These are phyloP conservation scores for Aproaerema taeniolella DNA, from an alignment of 2,888 invertebrate genomes.

Conservation along the genomic window DNA sequence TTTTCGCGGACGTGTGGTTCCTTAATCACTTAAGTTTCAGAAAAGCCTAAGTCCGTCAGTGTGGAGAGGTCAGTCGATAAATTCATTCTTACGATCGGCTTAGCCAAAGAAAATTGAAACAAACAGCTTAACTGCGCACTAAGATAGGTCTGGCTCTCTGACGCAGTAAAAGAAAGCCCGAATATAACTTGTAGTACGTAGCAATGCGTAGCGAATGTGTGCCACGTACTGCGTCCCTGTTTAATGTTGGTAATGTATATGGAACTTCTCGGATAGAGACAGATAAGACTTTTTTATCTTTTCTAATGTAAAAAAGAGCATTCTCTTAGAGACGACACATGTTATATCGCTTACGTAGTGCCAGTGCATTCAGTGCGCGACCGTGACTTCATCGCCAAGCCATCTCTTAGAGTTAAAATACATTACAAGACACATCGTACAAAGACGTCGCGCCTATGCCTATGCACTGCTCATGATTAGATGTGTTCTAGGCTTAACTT, in stretches of 20 bases:
- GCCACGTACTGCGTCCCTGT: not conserved
- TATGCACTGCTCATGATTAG: not conserved
- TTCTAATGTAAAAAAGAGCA: too few relatives aligned
- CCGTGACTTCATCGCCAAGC: too few relatives aligned
- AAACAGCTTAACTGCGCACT: constrained; percentile 1
- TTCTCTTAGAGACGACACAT: too few relatives aligned
- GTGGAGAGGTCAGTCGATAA: constrained; percentile 3
- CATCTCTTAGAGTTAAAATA: too few relatives aligned
- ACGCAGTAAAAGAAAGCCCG: not conserved
- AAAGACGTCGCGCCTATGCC: not conserved
- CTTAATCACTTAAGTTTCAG: not conserved
- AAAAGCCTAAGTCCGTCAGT: constrained; percentile 1
- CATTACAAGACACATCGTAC: too few relatives aligned
- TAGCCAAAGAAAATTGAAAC: constrained; percentile 2
- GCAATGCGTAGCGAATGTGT: not conserved
- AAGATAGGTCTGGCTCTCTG: too few relatives aligned
- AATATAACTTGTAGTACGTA: not conserved
- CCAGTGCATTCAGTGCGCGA: too few relatives aligned
- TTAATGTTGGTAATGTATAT: too few relatives aligned
- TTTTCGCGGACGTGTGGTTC: not conserved
- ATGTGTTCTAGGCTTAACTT: too few relatives aligned
- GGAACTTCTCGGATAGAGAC: too few relatives aligned
- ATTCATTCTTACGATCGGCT: constrained; percentile 4
- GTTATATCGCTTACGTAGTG: too few relatives aligned
- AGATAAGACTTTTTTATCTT: too few relatives aligned